These are phyloP conservation scores for Istiophorus platypterus DNA, from an alignment of 2,113 vertebrate species.

Conservation along the genomic window DNA sequence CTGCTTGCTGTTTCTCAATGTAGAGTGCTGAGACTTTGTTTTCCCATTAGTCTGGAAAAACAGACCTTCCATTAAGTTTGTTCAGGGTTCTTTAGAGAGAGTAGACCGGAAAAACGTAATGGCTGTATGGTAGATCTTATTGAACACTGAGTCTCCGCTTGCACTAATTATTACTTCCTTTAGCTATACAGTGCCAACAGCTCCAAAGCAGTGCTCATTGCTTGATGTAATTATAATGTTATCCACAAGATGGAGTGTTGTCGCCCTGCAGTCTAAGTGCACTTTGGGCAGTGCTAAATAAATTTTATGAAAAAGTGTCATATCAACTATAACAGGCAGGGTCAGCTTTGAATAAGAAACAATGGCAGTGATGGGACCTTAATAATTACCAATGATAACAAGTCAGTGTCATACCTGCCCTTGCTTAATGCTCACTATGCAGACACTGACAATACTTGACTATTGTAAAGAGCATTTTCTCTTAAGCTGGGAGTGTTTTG, in stretches of 20 bases:
- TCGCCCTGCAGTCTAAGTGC: slow-evolving; percentile 4
- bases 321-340: not conserved
- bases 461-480: slow-evolving; percentile 30
- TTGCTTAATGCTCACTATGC: slow-evolving; percentile 2
- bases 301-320: not conserved
- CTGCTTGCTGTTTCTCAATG: slow-evolving; percentile 3
- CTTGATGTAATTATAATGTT: slow-evolving; percentile 32
- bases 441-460: slow-evolving; percentile 14
- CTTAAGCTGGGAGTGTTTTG: slow-evolving; percentile 69
- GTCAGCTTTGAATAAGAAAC: not conserved
- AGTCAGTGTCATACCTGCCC: not conserved
- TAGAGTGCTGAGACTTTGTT: slow-evolving; percentile 53
- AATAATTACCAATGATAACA: slow-evolving; percentile 2
- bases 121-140: slow-evolving; percentile 15
- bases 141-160: slow-evolving; percentile 35
- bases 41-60: slow-evolving; percentile 54
- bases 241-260: slow-evolving; percentile 75
- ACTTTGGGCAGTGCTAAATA: not conserved
- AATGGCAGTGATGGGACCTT: not conserved
- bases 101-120: slow-evolving; percentile 31
- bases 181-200: slow-evolving; percentile 1
- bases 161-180: slow-evolving; percentile 38
- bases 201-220: not conserved
- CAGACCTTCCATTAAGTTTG: slow-evolving; percentile 32
- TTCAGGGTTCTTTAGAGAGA: slow-evolving; percentile 22